A percentile compares a stretch with the other conserved stretches of the same genome.
These are phyloP conservation scores for Gopherus evgoodei DNA, from an alignment of 2,113 vertebrate genomes.

Conservation along the genomic window DNA sequence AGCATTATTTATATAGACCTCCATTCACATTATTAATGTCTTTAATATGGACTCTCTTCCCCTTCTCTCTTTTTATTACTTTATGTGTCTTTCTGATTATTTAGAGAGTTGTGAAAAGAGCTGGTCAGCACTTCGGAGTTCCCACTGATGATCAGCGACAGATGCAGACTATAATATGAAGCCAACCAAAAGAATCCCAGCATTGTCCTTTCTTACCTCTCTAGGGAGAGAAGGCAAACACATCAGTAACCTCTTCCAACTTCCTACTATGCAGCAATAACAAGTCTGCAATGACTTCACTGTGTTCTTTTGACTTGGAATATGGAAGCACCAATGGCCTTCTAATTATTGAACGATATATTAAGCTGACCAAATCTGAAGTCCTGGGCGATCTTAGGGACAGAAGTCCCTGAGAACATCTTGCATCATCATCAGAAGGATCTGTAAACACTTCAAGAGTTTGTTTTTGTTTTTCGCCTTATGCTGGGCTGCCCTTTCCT, in stretches of 20 bases:
- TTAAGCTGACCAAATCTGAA: not conserved
- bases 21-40: constrained; percentile 65
- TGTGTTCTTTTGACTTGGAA: not conserved
- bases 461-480: not conserved
- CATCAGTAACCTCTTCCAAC: not conserved
- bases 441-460: not conserved
- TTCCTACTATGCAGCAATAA: not conserved
- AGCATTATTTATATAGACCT: constrained; percentile 53
- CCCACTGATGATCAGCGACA: constrained; percentile 35
- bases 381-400: not conserved
- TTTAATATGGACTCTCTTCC: constrained; percentile 67
- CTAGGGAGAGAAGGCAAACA: constrained; percentile 4
- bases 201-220: not conserved
- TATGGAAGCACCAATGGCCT: rapidly evolving
- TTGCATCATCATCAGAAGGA: not conserved
- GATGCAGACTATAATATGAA: constrained; percentile 50
- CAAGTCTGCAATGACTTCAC: rapidly evolving
- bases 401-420: not conserved
- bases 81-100: constrained; percentile 66
- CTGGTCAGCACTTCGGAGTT: constrained; percentile 65
- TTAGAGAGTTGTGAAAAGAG: constrained; percentile 50
- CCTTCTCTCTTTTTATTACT: constrained; percentile 63
- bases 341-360: rapidly evolving
- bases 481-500: not conserved
- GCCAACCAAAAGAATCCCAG: not conserved